A percentile compares a stretch with the other conserved stretches of the same genome.
phyloP scores from a whole-genome alignment of 2,113 vertebrate species.

The Paradisaea rubra region DNA sequence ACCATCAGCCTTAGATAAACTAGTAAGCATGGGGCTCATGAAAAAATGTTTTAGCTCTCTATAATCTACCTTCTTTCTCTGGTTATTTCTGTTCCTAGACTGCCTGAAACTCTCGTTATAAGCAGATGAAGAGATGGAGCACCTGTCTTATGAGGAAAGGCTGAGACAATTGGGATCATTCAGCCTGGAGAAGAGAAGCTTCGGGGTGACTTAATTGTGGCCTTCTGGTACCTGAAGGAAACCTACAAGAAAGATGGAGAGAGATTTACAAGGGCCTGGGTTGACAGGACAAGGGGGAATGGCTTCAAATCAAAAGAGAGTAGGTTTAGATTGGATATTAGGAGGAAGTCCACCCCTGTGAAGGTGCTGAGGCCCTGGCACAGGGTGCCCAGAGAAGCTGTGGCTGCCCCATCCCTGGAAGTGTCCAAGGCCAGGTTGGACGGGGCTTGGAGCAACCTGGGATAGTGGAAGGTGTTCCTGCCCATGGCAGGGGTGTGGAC shows the following conservation, averaged over 20 bases:
- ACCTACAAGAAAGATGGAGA: background rate
- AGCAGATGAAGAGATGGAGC: background rate
- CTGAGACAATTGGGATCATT: background rate
- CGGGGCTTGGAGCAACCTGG: fast-evolving
- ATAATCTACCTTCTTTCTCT: background rate
- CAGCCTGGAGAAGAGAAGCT: background rate
- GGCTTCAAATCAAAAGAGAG: background rate
- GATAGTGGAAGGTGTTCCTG: background rate
- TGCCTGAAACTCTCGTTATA: background rate
- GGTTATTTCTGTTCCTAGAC: background rate
- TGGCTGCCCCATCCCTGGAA: background rate
- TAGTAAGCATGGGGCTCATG: background rate
- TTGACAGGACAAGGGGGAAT: background rate
- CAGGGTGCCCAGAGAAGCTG: background rate
- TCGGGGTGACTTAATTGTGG: background rate
- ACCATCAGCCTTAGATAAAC: background rate
- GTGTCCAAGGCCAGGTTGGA: background rate
- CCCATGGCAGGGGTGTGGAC: background rate
- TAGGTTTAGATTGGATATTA: background rate
- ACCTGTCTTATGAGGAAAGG: background rate
- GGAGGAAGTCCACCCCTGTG: background rate
- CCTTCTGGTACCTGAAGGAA: background rate
- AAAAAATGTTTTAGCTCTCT: background rate
- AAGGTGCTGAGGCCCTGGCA: background rate
- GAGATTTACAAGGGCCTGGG: background rate